A percentile compares a stretch with the other conserved stretches of the same genome.
phyloP scores from a whole-genome alignment of 2,113 vertebrate genomes.

The Calidris pugnax region DNA sequence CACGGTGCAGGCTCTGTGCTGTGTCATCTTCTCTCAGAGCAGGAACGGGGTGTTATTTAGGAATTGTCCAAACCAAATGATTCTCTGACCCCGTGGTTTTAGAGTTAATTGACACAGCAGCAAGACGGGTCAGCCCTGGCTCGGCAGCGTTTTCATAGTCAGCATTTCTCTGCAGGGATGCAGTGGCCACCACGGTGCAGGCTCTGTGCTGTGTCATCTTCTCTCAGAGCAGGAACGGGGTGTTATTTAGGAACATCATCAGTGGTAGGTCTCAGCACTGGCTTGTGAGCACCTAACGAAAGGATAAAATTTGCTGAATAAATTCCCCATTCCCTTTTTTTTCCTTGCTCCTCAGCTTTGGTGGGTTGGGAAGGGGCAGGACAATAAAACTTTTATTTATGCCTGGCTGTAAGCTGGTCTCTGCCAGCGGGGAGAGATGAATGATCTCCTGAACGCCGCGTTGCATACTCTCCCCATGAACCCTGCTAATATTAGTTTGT shows the following conservation, averaged over 20 bases:
- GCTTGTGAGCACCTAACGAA: neutral
- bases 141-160: neutral
- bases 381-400: neutral
- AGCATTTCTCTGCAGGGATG: accelerated
- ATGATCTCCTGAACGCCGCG: neutral
- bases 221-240: neutral
- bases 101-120: neutral
- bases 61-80: neutral
- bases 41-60: neutral
- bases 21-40: neutral
- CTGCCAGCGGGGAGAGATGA: neutral
- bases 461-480: neutral
- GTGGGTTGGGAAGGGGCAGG: neutral
- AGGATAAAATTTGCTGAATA: neutral
- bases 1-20: accelerated
- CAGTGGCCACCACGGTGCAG: neutral
- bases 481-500: neutral
- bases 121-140: neutral
- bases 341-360: neutral
- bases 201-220: accelerated
- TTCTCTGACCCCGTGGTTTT: no score
- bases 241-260: neutral
- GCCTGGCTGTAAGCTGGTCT: neutral
- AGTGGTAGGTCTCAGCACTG: neutral
- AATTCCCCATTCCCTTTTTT: neutral